Percentiles rank a stretch among this genome's conserved stretches.
Conservation (phyloP, 2,888 invertebrate genomes). For the Mermis nigrescens region DNA sequence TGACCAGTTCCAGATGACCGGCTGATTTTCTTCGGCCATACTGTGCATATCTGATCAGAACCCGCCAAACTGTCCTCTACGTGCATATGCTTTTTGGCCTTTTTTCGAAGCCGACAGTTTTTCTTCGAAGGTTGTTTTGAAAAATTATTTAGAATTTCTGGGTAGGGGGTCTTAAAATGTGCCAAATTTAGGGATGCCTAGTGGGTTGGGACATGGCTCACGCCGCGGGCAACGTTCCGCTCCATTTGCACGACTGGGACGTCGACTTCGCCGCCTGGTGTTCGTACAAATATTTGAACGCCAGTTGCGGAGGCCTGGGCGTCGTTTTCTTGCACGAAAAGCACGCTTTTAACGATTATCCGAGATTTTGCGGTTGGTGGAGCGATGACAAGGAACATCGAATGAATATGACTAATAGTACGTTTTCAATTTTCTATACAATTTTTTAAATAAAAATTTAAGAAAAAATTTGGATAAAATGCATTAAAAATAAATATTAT, state of each 20-base stretch:
- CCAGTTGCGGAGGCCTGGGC: conserved; percentile 39
- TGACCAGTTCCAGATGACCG: too few relatives aligned
- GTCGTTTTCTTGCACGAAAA: conserved; percentile 40
- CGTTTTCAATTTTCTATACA: conserved; percentile 8
- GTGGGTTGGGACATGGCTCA: conserved; percentile 45
- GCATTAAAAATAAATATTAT: neutral
- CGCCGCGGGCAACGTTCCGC: conserved; percentile 41
- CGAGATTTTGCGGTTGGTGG: conserved; percentile 43
- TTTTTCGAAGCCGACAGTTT: too few relatives aligned
- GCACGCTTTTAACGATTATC: conserved; percentile 30
- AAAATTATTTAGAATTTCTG: too few relatives aligned
- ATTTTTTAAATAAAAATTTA: too few relatives aligned
- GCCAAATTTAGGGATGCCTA: conserved; percentile 37
- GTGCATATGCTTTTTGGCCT: too few relatives aligned
- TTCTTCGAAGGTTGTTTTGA: too few relatives aligned
- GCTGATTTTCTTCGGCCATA: too few relatives aligned
- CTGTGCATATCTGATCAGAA: too few relatives aligned
- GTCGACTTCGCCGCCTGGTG: conserved; percentile 47
- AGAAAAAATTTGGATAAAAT: too few relatives aligned
- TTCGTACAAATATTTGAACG: conserved; percentile 42
- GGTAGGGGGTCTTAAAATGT: too few relatives aligned
- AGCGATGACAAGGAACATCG: conserved; percentile 38
- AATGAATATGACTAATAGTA: conserved; percentile 40
- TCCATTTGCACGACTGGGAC: conserved; percentile 42
- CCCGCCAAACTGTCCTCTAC: too few relatives aligned